phyloP scores from a whole-genome alignment of 2,797 vertebrate species.

The Miichthys miiuy region DNA sequence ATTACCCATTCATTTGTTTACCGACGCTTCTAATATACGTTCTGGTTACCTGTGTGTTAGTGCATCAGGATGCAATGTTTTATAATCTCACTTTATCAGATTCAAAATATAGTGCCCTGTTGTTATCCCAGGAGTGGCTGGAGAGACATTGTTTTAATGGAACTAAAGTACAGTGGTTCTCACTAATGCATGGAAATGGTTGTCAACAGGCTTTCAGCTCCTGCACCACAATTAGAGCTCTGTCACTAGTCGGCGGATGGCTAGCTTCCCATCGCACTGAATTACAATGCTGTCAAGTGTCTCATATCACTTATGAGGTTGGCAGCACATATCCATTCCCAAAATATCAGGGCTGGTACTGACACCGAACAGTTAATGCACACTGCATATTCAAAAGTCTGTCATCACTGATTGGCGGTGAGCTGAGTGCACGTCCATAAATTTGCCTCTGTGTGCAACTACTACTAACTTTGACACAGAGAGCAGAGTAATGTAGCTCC shows the following conservation, averaged over 20 bases:
- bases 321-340: constrained; percentile 72
- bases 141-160: constrained; percentile 79
- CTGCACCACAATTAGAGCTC: constrained; percentile 78
- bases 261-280: constrained; percentile 74
- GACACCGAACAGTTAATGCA: constrained; percentile 70
- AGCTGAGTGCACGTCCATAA: constrained; percentile 39
- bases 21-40: constrained; percentile 1
- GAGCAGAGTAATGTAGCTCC: constrained; percentile 12
- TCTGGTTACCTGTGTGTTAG: constrained; percentile 9
- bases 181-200: constrained; percentile 80
- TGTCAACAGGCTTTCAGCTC: constrained; percentile 83
- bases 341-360: constrained; percentile 69
- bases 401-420: constrained; percentile 35
- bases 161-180: constrained; percentile 80
- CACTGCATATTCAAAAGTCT: constrained; percentile 67
- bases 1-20: constrained; percentile 38
- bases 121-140: constrained; percentile 64
- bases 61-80: constrained; percentile 39
- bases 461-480: background rate
- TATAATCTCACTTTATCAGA: constrained; percentile 61
- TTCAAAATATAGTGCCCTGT: constrained; percentile 63
- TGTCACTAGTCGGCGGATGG: constrained; percentile 74
- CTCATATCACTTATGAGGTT: constrained; percentile 76
- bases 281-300: constrained; percentile 82
- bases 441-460: constrained; percentile 40